phyloP scores from a whole-genome alignment of 2,113 vertebrate genomes.

The Mystacornis crossleyi region DNA sequence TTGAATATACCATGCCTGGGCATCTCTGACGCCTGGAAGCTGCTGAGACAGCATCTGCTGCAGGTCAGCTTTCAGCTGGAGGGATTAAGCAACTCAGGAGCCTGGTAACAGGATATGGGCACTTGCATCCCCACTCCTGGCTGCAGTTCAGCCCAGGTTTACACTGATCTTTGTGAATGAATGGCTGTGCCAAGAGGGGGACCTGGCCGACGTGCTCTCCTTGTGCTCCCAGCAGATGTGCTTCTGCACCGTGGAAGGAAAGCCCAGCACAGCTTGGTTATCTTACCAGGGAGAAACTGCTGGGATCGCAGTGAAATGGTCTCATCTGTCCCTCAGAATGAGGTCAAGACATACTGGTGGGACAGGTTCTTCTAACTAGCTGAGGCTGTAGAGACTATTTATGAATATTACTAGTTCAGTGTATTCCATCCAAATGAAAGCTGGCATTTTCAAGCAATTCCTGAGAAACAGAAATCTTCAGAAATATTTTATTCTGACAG shows the following conservation, averaged over 20 bases:
- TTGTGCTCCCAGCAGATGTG: background rate
- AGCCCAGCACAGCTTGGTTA: background rate
- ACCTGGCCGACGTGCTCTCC: accelerated
- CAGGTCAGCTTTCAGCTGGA: constrained; percentile 48
- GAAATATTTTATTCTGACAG: background rate
- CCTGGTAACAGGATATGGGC: background rate
- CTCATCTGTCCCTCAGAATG: background rate
- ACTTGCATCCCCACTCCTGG: background rate
- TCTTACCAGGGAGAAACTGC: background rate
- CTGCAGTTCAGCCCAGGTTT: constrained; percentile 9
- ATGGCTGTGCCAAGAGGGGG: background rate
- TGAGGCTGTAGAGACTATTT: background rate
- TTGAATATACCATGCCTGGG: background rate
- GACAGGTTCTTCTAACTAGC: background rate
- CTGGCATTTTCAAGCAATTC: background rate
- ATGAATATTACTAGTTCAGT: background rate
- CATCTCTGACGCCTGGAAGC: background rate
- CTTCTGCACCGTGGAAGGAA: background rate
- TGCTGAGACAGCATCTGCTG: background rate
- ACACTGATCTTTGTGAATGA: background rate
- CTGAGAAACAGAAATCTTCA: background rate
- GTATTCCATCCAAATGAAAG: background rate
- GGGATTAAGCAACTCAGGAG: constrained; percentile 31
- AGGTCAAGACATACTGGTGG: background rate
- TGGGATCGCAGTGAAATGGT: background rate